phyloP scores from a whole-genome alignment of 2,113 vertebrate species.

The Climacteris rufus region DNA sequence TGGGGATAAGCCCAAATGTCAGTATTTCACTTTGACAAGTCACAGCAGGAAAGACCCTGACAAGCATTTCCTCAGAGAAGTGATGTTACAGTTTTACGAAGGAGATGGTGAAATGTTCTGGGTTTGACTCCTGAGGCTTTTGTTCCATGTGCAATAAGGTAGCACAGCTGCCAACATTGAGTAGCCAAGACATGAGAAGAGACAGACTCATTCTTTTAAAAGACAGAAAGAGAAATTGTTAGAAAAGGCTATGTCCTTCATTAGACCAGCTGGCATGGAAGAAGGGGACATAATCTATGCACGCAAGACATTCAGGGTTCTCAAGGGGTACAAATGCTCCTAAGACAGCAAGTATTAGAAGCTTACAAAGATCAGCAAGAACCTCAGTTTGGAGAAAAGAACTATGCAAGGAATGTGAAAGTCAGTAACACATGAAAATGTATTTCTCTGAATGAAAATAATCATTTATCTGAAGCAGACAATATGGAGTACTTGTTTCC shows the following conservation, averaged over 20 bases:
- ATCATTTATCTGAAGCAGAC: background rate
- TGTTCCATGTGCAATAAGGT: background rate
- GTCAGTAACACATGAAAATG: background rate
- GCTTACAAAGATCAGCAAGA: background rate
- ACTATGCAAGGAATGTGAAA: background rate
- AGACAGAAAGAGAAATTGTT: background rate
- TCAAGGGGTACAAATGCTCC: background rate
- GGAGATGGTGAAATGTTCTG: background rate
- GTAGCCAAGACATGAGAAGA: background rate
- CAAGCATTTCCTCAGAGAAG: background rate
- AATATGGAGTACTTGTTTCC: background rate
- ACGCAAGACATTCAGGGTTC: fast-evolving
- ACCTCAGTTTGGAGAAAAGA: background rate
- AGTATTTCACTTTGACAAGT: background rate
- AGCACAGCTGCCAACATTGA: background rate
- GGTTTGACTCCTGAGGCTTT: background rate
- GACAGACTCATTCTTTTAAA: background rate
- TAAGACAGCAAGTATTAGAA: background rate
- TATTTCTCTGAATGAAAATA: background rate
- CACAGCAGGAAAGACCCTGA: background rate
- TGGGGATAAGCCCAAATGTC: background rate
- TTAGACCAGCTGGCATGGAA: background rate
- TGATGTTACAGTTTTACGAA: background rate
- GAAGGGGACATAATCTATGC: background rate
- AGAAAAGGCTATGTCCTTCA: background rate